Percentiles rank a stretch among this genome's conserved stretches.
These are phyloP conservation scores for Paradoxurus hermaphroditus DNA, from an alignment of 2,113 vertebrate species.

Conservation along the genomic window DNA sequence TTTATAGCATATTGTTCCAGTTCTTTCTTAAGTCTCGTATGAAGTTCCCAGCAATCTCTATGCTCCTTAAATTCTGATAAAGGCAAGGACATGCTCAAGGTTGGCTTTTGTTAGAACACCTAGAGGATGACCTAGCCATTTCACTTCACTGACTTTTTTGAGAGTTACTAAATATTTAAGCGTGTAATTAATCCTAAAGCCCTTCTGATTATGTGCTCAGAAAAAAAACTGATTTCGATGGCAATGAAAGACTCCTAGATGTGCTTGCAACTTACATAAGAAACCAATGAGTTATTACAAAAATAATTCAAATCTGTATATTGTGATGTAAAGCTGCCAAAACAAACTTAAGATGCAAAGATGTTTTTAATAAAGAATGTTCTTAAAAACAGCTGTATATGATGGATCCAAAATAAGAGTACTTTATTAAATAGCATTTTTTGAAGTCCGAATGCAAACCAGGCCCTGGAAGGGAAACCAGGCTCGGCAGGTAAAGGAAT, in stretches of 20 bases:
- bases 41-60: constrained; percentile 16
- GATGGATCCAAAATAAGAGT: neutral
- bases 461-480: neutral
- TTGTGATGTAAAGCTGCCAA: constrained; percentile 21
- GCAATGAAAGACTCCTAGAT: neutral
- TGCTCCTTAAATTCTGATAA: constrained; percentile 18
- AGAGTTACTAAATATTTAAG: constrained; percentile 20
- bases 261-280: neutral
- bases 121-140: neutral
- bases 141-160: neutral
- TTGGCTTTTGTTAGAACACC: neutral
- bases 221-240: neutral
- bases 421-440: constrained; percentile 23
- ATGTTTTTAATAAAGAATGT: constrained; percentile 26
- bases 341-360: constrained; percentile 22
- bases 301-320: neutral
- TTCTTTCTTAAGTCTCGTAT: neutral
- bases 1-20: neutral
- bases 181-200: neutral
- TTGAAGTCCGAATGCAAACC: constrained; percentile 27
- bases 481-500: neutral
- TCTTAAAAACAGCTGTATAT: neutral
- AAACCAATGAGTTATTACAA: constrained; percentile 34
- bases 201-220: constrained; percentile 21
- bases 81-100: constrained; percentile 26